Base-by-base conservation (phyloP, 2,797 vertebrate species). In the Taenioides sp. region DNA sequence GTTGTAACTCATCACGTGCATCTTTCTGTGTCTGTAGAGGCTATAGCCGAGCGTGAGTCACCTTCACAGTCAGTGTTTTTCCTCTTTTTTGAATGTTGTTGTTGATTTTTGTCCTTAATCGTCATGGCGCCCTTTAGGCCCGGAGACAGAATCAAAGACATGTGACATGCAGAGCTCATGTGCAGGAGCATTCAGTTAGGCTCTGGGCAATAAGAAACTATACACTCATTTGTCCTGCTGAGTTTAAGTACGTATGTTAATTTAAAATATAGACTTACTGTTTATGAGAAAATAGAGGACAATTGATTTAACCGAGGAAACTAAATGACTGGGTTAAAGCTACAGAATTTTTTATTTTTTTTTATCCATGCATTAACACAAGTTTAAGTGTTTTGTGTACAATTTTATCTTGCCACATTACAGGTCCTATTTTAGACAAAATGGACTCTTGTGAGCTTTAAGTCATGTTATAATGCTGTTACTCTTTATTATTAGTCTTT, bases 121-220 rank as follows among this genome's bases (percentile, higher is more conserved):
- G 34, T 37, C 20, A 40, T 10, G 12, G 31, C 20, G 61, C 18
- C 31, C 61, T 14, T 31, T n/a, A 40, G 31, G 59, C 59, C 27
- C 1, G 60, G 11, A 12, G 31, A n/a, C 18, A 40, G 60, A 62
- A 62, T 62, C 34, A 62, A 12, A 37, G 61, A 14, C 61, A 63
- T 63, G 61, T 63, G 61, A 63, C 61, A 18, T 61, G 59, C 59
- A 20, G 11, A 10, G 59, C 59, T 61, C 31, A 22, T 63, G 61
- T 63, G 61, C 60, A 40, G 20, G 7, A 40, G 14, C 31, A 5
- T 22, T 23, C 61, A 40, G 61, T 61, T 61, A 4, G 27, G 27
- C 59, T n/a, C 27, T 61, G 59, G 28, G 59, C 59, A 28, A 61
- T 20, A 34, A 17, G 34, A 37, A 37, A 28, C 40, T 12, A 16